Evolutionary conservation across 2,888 invertebrate species (phyloP).

Genomic region (Acrobasis consociella): DNA sequence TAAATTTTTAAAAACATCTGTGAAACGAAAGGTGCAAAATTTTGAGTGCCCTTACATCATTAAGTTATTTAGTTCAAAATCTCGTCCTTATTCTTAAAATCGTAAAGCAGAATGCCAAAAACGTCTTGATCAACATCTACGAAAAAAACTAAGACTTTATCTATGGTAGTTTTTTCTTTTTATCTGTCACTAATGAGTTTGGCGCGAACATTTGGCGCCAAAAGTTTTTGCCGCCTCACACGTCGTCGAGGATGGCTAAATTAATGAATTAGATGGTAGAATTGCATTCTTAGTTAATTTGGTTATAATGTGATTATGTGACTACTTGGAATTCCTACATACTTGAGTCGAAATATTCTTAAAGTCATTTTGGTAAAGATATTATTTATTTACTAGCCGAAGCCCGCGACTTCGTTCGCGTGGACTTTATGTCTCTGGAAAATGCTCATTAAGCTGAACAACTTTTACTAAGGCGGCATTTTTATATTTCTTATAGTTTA

Average conservation of each 20-base stretch:
- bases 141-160: conserved; percentile 5
- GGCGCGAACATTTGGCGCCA: conserved; percentile 67
- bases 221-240: conserved; percentile 58
- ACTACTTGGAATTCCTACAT: neutral
- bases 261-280: conserved; percentile 20
- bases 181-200: conserved; percentile 63
- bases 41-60: neutral
- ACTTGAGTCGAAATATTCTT: too few species aligned
- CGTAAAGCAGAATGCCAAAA: conserved; percentile 1
- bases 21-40: conserved; percentile 11
- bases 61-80: neutral
- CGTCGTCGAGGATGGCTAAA: conserved; percentile 43
- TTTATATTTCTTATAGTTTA: too few species aligned
- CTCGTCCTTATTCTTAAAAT: neutral
- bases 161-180: conserved; percentile 50
- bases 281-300: neutral
- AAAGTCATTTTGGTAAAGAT: too few species aligned
- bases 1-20: neutral
- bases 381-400: too few species aligned
- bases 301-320: neutral
- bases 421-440: too few species aligned
- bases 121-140: conserved; percentile 11
- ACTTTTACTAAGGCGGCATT: too few species aligned
- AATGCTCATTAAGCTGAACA: too few species aligned
- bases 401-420: too few species aligned